Conservation (phyloP, 2,113 vertebrate genomes). For the Pseudorhombus dupliciocellatus region DNA sequence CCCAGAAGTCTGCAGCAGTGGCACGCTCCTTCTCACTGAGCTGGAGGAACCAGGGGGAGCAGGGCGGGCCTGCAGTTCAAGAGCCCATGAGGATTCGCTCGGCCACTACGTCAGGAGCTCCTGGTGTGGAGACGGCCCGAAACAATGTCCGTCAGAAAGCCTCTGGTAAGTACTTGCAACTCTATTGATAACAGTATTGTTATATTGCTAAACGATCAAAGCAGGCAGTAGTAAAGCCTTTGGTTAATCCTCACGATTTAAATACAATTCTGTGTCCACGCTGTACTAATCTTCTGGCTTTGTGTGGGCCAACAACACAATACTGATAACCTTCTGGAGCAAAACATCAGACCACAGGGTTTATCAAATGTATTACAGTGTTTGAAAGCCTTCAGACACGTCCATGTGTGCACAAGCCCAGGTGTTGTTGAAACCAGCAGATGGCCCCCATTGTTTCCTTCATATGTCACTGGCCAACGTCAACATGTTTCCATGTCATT, state of each 20-base stretch:
- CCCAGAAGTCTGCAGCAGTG: slow-evolving; percentile 87
- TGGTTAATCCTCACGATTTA: not conserved
- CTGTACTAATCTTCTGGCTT: slow-evolving; percentile 27
- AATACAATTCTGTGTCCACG: slow-evolving; percentile 4
- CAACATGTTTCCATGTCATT: slow-evolving; percentile 78
- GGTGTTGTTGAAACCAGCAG: slow-evolving; percentile 71
- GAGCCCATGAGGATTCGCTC: slow-evolving; percentile 97
- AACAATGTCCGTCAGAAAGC: slow-evolving; percentile 94
- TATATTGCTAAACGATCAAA: not conserved
- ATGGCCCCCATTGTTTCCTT: slow-evolving; percentile 72
- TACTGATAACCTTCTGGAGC: slow-evolving; percentile 28
- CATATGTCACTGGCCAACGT: slow-evolving; percentile 60
- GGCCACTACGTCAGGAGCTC: slow-evolving; percentile 95
- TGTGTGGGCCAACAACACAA: slow-evolving; percentile 10
- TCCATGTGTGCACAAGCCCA: slow-evolving; percentile 53
- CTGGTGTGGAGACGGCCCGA: slow-evolving; percentile 94
- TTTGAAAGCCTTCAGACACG: slow-evolving; percentile 60
- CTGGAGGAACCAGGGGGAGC: slow-evolving; percentile 91
- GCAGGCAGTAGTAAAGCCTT: not conserved
- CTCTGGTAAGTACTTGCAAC: slow-evolving; percentile 82
- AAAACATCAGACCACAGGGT: slow-evolving; percentile 4
- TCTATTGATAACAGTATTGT: not conserved
- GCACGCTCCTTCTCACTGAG: slow-evolving; percentile 96
- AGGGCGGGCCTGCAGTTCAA: slow-evolving; percentile 65
- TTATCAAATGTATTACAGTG: slow-evolving; percentile 42